Conservation (phyloP, 2,113 vertebrate genomes). For the Eidolon helvum region DNA sequence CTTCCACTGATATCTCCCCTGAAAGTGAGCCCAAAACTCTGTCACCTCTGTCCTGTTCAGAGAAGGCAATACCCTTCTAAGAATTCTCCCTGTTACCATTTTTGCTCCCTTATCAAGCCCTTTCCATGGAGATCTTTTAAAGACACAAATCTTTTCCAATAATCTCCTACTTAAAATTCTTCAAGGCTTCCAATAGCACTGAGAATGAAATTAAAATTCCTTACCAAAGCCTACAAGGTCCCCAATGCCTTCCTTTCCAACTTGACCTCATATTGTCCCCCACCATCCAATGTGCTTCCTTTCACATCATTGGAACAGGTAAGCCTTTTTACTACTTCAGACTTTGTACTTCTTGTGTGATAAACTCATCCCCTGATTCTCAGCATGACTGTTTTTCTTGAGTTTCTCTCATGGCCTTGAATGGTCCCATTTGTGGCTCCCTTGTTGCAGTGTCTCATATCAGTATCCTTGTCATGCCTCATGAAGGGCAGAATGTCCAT, state of each 20-base stretch:
- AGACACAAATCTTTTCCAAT: neutral
- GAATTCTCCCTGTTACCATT: neutral
- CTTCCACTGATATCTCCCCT: neutral
- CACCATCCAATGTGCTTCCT: too few species aligned
- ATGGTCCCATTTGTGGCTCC: neutral
- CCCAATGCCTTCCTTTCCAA: neutral
- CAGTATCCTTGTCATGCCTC: neutral
- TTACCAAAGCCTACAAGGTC: neutral
- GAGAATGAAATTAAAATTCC: neutral
- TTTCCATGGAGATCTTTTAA: neutral
- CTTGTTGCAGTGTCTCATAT: neutral
- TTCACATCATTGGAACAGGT: neutral
- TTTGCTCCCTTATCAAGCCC: neutral
- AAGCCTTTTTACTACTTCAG: neutral
- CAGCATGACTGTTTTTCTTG: neutral
- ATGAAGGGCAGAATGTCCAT: neutral
- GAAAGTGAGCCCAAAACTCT: neutral
- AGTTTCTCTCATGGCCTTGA: neutral
- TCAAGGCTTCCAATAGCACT: neutral
- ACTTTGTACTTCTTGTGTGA: neutral
- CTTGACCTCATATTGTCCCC: too few species aligned
- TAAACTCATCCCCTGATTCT: neutral
- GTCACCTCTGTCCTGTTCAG: neutral
- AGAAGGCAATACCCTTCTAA: neutral
- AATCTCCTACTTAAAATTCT: neutral